Percentiles rank a stretch among this genome's conserved stretches.
These are phyloP conservation scores for Tiphia femorata DNA, from an alignment of 2,888 invertebrate species.

Conservation along the genomic window DNA sequence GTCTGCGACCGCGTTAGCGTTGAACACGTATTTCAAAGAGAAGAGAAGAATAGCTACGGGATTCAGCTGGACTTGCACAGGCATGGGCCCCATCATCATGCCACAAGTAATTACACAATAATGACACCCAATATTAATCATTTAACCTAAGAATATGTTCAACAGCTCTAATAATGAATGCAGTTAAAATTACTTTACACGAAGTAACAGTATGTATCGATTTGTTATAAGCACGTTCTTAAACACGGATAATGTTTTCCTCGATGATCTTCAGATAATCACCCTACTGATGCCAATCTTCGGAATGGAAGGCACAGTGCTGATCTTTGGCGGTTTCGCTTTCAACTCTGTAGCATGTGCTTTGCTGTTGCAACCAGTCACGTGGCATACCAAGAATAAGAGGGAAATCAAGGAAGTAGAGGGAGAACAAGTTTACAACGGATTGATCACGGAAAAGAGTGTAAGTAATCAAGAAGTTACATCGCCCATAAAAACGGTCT, in stretches of 20 bases:
- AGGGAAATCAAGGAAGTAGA: slow-evolving; percentile 31
- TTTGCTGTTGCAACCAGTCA: slow-evolving; percentile 80
- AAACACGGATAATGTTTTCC: not conserved
- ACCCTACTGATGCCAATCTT: slow-evolving; percentile 75
- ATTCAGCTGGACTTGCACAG: slow-evolving; percentile 79
- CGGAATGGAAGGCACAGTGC: slow-evolving; percentile 77
- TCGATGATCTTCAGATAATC: slow-evolving; percentile 70
- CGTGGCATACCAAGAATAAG: slow-evolving; percentile 76
- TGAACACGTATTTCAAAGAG: slow-evolving; percentile 81
- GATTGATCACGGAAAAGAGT: not conserved
- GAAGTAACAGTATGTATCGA: not conserved
- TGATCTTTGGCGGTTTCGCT: slow-evolving; percentile 78
- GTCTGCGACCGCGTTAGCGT: slow-evolving; percentile 78
- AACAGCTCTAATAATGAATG: too few species aligned
- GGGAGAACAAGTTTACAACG: not conserved
- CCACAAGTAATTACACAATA: slow-evolving; percentile 67
- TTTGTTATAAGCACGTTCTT: not conserved
- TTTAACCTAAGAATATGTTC: not conserved
- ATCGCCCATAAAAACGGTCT: too few species aligned
- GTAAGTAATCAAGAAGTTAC: too few species aligned
- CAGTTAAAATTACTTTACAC: not conserved
- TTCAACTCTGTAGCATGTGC: slow-evolving; percentile 78
- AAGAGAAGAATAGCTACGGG: slow-evolving; percentile 80
- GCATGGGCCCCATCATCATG: slow-evolving; percentile 80
- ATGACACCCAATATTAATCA: not conserved